Base-by-base conservation (phyloP, 2,113 vertebrate genomes). In the Antechinus flavipes region DNA sequence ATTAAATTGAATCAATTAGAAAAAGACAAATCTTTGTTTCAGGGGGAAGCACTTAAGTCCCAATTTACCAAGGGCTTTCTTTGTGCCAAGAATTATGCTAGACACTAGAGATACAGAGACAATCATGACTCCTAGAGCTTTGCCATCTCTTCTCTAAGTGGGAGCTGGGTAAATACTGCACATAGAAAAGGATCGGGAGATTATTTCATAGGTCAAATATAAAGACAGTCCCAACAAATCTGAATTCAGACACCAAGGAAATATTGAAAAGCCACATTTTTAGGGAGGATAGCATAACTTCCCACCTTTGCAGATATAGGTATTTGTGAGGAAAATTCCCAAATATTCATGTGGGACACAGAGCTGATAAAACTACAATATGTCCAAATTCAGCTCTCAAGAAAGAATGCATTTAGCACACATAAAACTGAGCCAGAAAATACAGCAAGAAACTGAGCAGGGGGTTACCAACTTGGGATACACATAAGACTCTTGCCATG, bases 151-250 rank as follows among this genome's bases (percentile, higher is more conserved):
- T 84, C 35, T 84, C n/a, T 42, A 42, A 84, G 68, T 35, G 61
- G 61, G 19, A 1, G 24, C 14, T 52, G 2, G 89, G 16, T 11
- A 52, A 93, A 90, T 5, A 2, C 26, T 8, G 26, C 24, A 14
- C 10, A 26, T 27, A 54, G 56, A 76, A 93, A 91, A 94, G 26
- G 24, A 91, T n/a, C 0, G 6, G 42, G 50, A 68, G 54, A 47
- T 1, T 2, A 8, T 89, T n/a, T 2, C 9, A 0, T 14, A 5
- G 27, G 23, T 91, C 27, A 6, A 7, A 2, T n/a, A 19, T 19
- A 3, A 91, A 0, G 27, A 24, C 8, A 3, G 8, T 50, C 53
- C 58, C 58, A 26, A 50, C 47, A 90, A 90, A 90, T 30, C 25
- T 27, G 47, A 90, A 27, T 26, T 90, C 25, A 90, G 90, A 49